Base-by-base conservation (phyloP, 2,113 vertebrate species). In the Tringa solitaria region DNA sequence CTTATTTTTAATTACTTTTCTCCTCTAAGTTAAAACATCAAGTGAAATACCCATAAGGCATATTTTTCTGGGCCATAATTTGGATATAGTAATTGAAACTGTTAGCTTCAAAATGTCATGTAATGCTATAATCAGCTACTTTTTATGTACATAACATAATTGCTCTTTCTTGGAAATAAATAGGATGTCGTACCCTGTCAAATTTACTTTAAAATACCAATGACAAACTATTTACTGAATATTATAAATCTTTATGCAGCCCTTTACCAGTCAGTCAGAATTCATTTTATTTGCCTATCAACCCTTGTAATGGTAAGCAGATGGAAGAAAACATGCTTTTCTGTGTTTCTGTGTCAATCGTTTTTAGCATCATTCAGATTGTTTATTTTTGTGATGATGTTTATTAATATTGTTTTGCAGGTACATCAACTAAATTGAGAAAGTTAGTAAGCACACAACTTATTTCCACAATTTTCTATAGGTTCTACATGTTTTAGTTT, bases 91-190 rank as follows among this genome's bases (percentile, higher is more conserved):
- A 94, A 96, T 91, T 85, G 53, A 95, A 97, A 46, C 32, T 82
- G 20, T 93, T 95, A 89, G 45, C 75, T 97, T 96, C 56, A 95
- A 96, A 97, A 91, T 94, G 63, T 91, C 74, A 90, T 43, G 30
- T 83, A 96, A 94, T 67, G 16, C 90, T 91, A 83, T 78, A 80
- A 95, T 94, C 83, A 89, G 65, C 60, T 85, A 80, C 54, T 82
- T 93, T 88, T 93, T 94, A 95, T 84, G 65, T 89, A 84, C 53
- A 48, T 60, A 90, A 93, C 48, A 79, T 59, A 85, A 94, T 89
- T 81, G 61, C 16, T 83, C 51, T 92, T 95, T 88, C 73, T 84
- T 80, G 61, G 56, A 93, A 97, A 46, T 85, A 97, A 98, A 82
- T 76, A 75, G 51, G 28, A 83, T 91, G 35, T 69, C 39, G 0